Evolutionary conservation across 2,797 vertebrate genomes (phyloP).

Genomic region (Psittacula derbiana): DNA sequence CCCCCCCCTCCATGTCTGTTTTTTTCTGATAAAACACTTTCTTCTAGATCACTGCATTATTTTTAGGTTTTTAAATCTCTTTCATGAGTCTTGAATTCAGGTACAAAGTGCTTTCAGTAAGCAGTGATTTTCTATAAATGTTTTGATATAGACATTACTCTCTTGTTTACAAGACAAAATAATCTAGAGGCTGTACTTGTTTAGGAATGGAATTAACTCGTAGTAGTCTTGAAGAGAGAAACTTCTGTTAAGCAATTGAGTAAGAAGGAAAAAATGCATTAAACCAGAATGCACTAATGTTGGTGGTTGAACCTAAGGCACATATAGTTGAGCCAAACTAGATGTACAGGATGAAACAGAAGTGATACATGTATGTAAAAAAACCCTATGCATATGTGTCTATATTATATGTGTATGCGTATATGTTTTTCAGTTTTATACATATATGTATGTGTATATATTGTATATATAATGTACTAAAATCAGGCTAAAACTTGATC

Average conservation of each 20-base stretch:
- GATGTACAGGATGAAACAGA: background rate
- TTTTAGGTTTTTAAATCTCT: background rate
- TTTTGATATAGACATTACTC: rapidly evolving
- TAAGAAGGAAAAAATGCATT: background rate
- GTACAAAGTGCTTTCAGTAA: background rate
- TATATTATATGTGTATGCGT: background rate
- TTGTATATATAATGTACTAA: background rate
- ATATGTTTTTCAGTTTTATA: background rate
- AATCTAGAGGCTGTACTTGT: background rate
- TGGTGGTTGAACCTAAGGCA: background rate
- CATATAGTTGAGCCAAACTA: rapidly evolving
- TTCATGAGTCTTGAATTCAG: background rate
- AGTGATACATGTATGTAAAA: background rate
- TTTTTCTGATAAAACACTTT: background rate
- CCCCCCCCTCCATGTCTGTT: background rate
- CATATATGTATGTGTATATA: too few species aligned
- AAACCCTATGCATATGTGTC: rapidly evolving
- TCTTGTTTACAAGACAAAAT: background rate
- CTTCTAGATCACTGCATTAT: background rate
- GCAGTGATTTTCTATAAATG: background rate
- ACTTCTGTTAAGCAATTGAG: background rate
- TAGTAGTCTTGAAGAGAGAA: background rate
- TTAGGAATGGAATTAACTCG: background rate
- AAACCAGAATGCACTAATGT: background rate
- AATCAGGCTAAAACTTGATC: background rate